Base-by-base conservation (phyloP, 2,113 vertebrate species). In the Hucho hucho region DNA sequence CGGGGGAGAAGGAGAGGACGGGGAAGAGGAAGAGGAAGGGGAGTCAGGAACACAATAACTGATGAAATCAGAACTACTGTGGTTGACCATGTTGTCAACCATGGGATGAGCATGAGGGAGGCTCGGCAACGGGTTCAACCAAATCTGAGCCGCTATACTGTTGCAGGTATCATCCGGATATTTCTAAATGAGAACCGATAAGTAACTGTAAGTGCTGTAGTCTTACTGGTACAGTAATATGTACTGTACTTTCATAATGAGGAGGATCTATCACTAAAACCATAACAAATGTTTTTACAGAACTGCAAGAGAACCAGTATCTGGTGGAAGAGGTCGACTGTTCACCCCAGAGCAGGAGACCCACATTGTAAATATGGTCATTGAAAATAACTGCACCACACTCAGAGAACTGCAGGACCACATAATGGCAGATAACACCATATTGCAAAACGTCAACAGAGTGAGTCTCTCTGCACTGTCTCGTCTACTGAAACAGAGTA, bases 241-340 rank as follows among this genome's bases (percentile, higher is more conserved):
- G 26, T 26, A 32, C 28, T 18, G 26, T 53, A 53, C 49, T 53
- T 53, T 53, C 4, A 53, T 20, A 66, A 75, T 69, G 73, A 69
- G 65, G 11, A 56, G 49, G 65, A 61, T 71, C 69, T 70, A 47
- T 47, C 43, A 70, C 69, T 22, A 24, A 70, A 47, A 70, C 46
- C 69, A 49, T 47, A 53, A 53, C 49, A 71, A 26, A 58, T 71
- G 22, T 28, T 3, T 28, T 28, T 28, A 28, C 3, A 28, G 3
- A 28, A 28, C 26, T 28, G 58, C 25, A 18, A 71, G 26, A 28
- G 2, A 71, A 71, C 14, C 46, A 56, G 24, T 28, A 56, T 58
- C 69, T 70, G 69, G 69, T 70, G 69, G 69, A 70, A 70, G 43
- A 28, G 37, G 25, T 66, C 6, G 43, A 69, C 64, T 67, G 29